Conservation (phyloP, 1,140 invertebrate genomes). For the Megathymus violae region DNA sequence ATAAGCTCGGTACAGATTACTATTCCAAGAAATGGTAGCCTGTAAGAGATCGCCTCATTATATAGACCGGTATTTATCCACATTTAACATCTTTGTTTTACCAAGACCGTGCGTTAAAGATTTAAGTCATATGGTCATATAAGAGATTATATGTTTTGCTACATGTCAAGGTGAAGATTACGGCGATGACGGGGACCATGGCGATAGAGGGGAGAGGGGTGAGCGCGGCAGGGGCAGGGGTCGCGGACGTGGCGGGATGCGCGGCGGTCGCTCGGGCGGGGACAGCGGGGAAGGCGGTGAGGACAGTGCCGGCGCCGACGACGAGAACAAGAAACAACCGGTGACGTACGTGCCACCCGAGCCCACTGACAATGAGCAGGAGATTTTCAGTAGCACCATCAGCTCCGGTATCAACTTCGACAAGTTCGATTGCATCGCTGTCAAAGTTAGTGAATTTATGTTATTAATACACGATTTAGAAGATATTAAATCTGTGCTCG, state of each 20-base stretch:
- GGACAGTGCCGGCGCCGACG: constrained; percentile 44
- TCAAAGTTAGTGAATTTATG: constrained; percentile 85
- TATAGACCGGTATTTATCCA: no score
- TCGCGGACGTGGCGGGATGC: no score
- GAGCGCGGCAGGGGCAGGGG: constrained; percentile 52
- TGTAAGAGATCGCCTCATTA: no score
- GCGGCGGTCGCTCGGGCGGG: no score
- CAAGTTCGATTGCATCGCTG: constrained; percentile 92
- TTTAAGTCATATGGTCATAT: no score
- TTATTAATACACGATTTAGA: constrained; percentile 1
- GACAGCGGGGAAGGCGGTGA: constrained; percentile 30
- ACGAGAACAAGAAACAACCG: constrained; percentile 79
- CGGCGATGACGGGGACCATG: constrained; percentile 45
- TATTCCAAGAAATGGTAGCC: no score
- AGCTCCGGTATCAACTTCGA: constrained; percentile 94
- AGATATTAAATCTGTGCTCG: no score
- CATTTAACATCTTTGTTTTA: no score
- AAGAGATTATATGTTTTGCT: no score
- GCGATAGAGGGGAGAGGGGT: constrained; percentile 46
- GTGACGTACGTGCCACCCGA: constrained; percentile 93
- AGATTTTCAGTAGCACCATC: constrained; percentile 89
- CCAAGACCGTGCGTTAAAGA: no score
- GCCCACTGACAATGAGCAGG: constrained; percentile 87
- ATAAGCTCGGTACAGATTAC: no score
- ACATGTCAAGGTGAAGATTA: constrained; percentile 42